phyloP scores from a whole-genome alignment of 2,113 vertebrate species.

The Propithecus coquereli region DNA sequence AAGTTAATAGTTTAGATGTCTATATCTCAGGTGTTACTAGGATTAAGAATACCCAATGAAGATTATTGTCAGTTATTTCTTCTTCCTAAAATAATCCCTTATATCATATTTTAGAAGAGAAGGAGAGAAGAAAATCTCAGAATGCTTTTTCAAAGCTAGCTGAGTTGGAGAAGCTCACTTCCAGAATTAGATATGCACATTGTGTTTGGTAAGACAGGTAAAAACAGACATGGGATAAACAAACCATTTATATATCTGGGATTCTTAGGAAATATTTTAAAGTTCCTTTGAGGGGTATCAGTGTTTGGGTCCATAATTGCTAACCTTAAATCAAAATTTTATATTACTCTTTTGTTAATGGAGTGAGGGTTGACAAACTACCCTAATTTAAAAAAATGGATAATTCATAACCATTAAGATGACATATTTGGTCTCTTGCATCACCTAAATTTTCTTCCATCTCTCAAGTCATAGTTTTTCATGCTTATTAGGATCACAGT shows the following conservation, averaged over 20 bases:
- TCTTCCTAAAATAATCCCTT: not conserved
- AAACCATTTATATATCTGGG: not conserved
- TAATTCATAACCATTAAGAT: not conserved
- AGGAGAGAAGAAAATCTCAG: not conserved
- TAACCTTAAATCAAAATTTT: conserved; percentile 19
- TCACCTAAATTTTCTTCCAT: not conserved
- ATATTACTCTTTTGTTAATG: not conserved
- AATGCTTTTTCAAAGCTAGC: not conserved
- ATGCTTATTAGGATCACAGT: not conserved
- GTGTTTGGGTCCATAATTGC: not conserved
- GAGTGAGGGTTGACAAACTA: not conserved
- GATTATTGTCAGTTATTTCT: not conserved
- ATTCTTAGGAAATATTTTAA: conserved; percentile 25
- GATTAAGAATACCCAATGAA: not conserved
- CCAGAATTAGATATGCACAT: not conserved
- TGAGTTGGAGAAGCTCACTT: conserved; percentile 13
- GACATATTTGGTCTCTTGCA: not conserved
- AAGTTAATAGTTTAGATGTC: not conserved
- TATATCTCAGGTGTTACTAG: not conserved
- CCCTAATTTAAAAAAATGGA: not conserved
- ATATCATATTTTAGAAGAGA: not conserved
- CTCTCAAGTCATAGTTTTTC: not conserved
- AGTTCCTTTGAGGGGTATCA: not conserved
- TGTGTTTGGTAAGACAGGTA: not conserved
- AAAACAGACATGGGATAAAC: conserved; percentile 1